These are phyloP conservation scores for Tyria jacobaeae DNA, from an alignment of 2,888 invertebrate species.

Conservation along the genomic window DNA sequence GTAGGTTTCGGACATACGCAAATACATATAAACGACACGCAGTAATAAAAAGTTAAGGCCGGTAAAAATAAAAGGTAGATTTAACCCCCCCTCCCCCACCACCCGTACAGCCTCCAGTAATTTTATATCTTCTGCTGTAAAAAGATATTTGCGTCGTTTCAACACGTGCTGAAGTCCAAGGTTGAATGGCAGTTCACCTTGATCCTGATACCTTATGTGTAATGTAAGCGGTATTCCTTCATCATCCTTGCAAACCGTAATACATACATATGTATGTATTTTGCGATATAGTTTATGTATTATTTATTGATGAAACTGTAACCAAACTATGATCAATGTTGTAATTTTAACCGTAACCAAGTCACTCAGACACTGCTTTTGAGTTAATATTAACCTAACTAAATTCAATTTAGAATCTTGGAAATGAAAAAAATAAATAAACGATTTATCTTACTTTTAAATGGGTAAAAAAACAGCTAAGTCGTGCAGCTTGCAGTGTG, in stretches of 20 bases:
- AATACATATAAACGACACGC: conserved; percentile 52
- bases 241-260: background rate
- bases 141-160: conserved; percentile 35
- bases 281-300: too few species aligned
- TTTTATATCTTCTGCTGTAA: conserved; percentile 47
- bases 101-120: conserved; percentile 25
- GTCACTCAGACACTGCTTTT: background rate
- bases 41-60: conserved; percentile 61
- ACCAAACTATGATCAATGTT: background rate
- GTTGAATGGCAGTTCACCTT: conserved; percentile 12
- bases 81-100: conserved; percentile 35
- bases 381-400: background rate
- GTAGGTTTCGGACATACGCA: conserved; percentile 49
- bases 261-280: background rate
- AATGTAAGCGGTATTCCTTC: conserved; percentile 1
- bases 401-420: too few species aligned
- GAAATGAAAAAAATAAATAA: too few species aligned
- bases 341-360: background rate
- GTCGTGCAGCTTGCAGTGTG: too few species aligned
- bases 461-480: too few species aligned
- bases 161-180: conserved; percentile 23
- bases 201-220: conserved; percentile 4
- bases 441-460: too few species aligned
- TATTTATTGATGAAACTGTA: background rate
- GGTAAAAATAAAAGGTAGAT: conserved; percentile 59